phyloP scores from a whole-genome alignment of 2,797 vertebrate genomes.

The Enteromius paludinosus region DNA sequence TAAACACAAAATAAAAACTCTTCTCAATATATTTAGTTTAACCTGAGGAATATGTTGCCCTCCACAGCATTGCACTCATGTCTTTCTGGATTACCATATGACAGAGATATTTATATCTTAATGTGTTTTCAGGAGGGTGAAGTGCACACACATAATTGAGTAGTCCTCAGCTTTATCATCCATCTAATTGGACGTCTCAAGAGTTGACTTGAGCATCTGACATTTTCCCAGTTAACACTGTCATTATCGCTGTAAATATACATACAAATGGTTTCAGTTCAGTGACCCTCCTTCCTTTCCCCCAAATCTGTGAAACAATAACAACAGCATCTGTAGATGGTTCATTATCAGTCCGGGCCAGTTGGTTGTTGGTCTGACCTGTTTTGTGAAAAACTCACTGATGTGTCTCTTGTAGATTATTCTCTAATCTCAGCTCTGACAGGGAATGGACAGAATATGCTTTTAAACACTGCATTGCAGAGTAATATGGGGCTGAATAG shows the following conservation, averaged over 20 bases:
- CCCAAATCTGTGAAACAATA: not conserved
- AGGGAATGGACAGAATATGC: not conserved
- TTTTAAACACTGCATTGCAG: not conserved
- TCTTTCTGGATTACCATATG: conserved; percentile 6
- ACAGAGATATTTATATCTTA: conserved; percentile 9
- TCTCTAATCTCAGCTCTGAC: conserved; percentile 22
- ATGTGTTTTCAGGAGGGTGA: conserved; percentile 8
- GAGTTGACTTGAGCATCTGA: conserved; percentile 61
- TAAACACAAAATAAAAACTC: not conserved
- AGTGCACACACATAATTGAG: conserved; percentile 55
- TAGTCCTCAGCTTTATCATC: conserved; percentile 35
- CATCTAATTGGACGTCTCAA: conserved; percentile 65
- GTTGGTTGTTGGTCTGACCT: conserved; percentile 2
- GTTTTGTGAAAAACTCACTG: not conserved
- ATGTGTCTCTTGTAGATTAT: conserved; percentile 30
- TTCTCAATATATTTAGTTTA: not conserved
- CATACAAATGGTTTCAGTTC: conserved; percentile 19
- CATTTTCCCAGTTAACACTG: conserved; percentile 48
- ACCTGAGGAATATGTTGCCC: not conserved
- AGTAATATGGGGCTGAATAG: not conserved
- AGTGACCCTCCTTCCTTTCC: not conserved
- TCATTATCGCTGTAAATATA: conserved; percentile 58
- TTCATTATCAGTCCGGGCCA: conserved; percentile 12
- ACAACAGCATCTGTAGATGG: not conserved
- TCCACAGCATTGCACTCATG: not conserved